Conservation (phyloP, 1,140 invertebrate genomes). For the Gyrodactylus bullatarudis region DNA sequence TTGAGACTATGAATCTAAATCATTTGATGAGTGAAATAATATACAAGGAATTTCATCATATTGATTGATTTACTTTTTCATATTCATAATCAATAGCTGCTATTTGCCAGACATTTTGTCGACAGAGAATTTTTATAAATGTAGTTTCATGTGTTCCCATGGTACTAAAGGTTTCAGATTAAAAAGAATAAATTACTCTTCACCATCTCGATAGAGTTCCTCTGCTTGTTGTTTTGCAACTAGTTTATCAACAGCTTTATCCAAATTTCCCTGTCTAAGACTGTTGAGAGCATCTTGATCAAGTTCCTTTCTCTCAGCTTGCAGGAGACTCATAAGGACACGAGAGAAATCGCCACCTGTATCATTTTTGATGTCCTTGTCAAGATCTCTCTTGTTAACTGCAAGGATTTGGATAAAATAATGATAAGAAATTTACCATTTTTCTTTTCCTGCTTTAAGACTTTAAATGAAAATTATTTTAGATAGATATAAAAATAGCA, state of each 20-base stretch:
- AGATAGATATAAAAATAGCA: no score
- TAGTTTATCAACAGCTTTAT: neutral
- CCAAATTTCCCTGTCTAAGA: neutral
- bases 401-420: no score
- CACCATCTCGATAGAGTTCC: conserved; percentile 9
- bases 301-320: neutral
- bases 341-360: neutral
- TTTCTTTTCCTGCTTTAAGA: no score
- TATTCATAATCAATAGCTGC: conserved; percentile 37
- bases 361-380: conserved; percentile 1
- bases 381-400: conserved; percentile 1
- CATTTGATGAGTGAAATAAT: no score
- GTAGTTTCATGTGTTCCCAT: conserved; percentile 54
- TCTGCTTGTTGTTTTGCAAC: conserved; percentile 12
- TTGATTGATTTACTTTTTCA: conserved; percentile 8
- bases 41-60: neutral
- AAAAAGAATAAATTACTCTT: neutral
- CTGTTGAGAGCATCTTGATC: neutral
- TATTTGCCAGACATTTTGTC: conserved; percentile 27
- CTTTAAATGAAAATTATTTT: no score
- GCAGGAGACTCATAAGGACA: neutral
- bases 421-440: no score
- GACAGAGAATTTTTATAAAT: conserved; percentile 52
- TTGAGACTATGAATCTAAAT: no score
- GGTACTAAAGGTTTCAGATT: neutral